Evolutionary conservation across 2,797 vertebrate genomes (phyloP), one percentile per base, ranked within the genome.

Genomic region (Prunella strophiata): DNA sequence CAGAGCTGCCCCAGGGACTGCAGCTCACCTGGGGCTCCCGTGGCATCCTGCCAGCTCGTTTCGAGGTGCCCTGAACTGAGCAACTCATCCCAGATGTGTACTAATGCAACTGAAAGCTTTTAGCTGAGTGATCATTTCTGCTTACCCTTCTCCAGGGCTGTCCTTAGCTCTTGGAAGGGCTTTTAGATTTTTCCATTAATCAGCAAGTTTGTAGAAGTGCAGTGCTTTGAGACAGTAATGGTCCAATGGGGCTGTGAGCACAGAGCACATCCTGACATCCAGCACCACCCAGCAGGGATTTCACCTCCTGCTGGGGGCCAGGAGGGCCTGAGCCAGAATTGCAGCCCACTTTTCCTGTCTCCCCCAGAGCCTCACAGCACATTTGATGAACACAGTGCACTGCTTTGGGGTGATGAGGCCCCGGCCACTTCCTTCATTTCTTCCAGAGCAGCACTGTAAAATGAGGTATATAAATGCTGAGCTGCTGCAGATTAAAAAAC

Each of bases 401-500:
- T 79, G 63, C 85, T 70, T 8, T 54, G 74, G 61, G 87, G 48
- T 58, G 59, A 29, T 42, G 79, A 43, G 52, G 52, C 71, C 50
- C 38, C 0, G 2, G 75, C 75, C 47, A 16, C 52, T 85, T 76
- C 48, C 90, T 72, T 91, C 61, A 68, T 71, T 74, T 82, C 93
- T 45, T 47, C 58, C 78, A 25, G 67, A 63, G 54, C 18, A 75
- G 42, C n/a, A 1, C n/a, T 71, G 66, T 42, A 79, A 95, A 96
- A 96, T 85, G 92, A 91, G 85, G 78, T 70, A 14, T 51, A 93
- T 85, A 95, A 86, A 92, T 85, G 91, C 89, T 78, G 92, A 85
- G 57, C 80, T 85, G 83, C 80, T 71, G 89, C 72, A 91, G 95
- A 95, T 95, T 91, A 96, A 96, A 96, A 96, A 94, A 94, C 43